Base-by-base conservation (phyloP, 2,113 vertebrate genomes). In the Eclectus roratus region DNA sequence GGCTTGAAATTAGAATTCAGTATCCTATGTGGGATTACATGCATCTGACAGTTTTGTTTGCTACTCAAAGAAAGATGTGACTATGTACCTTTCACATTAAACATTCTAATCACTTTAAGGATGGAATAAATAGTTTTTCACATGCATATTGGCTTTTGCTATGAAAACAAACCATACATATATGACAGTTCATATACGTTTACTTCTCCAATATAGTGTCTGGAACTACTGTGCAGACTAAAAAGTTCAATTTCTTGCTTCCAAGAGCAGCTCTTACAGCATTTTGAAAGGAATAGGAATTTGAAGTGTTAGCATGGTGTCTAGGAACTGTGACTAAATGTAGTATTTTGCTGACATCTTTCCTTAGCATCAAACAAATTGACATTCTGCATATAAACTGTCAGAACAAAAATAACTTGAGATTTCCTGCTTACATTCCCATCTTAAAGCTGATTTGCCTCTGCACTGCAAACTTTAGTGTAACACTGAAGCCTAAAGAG, bases 191-290 rank as follows among this genome's bases (percentile, higher is more conserved):
- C 21, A 73, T 53, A 41, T 1, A 85, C 1, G 21, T 15, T 90
- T 87, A 73, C 80, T 96, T 93, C 87, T 96, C 63, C 71, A 94
- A 50, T 65, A 95, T 23, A 93, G 60, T 70, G 44, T 66, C 49
- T 76, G 49, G 17, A 93, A 90, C 91, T 88, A 93, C 72, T 78
- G 55, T 63, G 56, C 82, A 95, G 82, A 87, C 23, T 58, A 69
- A 79, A 94, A 96, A 84, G 47, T 37, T 63, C 80, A 72, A 81
- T 41, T 37, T 88, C 88, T 93, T 92, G 77, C 88, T 97, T 96
- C 60, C 55, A 94, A 85, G 72, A 94, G 18, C 49, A 16, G 39
- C 35, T 88, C 49, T 71, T 74, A 69, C 24, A 89, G 50, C 33
- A 56, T 79, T 92, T 82, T 61, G 65, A 96, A 29, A 91, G n/a